A percentile compares a stretch with the other conserved stretches of the same genome.
These are phyloP conservation scores for Argynnis bischoffii DNA, from an alignment of 2,888 invertebrate species.

Conservation along the genomic window DNA sequence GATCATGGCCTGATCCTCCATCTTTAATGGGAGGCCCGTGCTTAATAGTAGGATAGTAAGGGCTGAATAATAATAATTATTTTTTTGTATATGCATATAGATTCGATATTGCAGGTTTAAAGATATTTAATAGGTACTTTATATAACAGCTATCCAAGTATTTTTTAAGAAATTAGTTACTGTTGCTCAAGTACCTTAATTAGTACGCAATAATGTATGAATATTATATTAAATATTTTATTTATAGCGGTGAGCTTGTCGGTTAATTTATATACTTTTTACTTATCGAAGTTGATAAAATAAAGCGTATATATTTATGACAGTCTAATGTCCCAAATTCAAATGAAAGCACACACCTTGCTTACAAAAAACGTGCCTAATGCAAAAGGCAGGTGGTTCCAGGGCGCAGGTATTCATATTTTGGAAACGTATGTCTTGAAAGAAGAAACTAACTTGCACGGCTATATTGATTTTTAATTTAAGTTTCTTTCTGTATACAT, in stretches of 20 bases:
- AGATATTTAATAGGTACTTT: too few relatives aligned
- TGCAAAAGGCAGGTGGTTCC: slow-evolving; percentile 47
- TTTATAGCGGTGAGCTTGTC: background rate
- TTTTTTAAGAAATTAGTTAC: too few relatives aligned
- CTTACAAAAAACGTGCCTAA: slow-evolving; percentile 44
- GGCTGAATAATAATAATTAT: too few relatives aligned
- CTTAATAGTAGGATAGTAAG: too few relatives aligned
- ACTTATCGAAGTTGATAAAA: slow-evolving; percentile 21
- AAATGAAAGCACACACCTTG: slow-evolving; percentile 45
- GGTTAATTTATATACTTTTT: slow-evolving; percentile 12
- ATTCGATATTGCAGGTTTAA: too few relatives aligned
- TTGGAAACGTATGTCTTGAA: slow-evolving; percentile 25
- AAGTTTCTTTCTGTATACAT: background rate
- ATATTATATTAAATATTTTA: background rate
- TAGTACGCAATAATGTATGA: background rate
- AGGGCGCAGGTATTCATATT: slow-evolving; percentile 35
- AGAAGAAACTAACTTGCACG: slow-evolving; percentile 5
- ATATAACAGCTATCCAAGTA: too few relatives aligned
- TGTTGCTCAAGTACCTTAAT: too few relatives aligned
- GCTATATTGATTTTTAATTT: background rate
- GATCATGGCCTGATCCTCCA: too few relatives aligned
- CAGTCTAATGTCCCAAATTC: slow-evolving; percentile 42
- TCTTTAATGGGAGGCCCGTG: too few relatives aligned
- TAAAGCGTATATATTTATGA: slow-evolving; percentile 35
- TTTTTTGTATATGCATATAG: too few relatives aligned